phyloP scores from a whole-genome alignment of 2,888 invertebrate genomes.

The Noctua janthe region DNA sequence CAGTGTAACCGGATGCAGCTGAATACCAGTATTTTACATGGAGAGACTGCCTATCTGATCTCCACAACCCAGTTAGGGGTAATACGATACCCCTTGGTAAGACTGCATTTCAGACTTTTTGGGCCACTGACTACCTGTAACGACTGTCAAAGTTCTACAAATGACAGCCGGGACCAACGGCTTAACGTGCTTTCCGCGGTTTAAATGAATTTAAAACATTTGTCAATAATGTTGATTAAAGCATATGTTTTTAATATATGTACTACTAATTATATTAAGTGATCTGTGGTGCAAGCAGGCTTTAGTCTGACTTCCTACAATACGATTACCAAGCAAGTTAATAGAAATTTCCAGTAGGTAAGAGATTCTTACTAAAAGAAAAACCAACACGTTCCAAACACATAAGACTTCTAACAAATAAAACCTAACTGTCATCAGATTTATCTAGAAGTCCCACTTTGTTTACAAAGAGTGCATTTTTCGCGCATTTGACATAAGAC shows the following conservation, averaged over 20 bases:
- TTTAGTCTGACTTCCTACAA: neutral
- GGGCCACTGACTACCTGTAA: too few relatives aligned
- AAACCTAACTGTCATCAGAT: constrained; percentile 55
- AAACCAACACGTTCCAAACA: constrained; percentile 25
- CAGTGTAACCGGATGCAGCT: too few relatives aligned
- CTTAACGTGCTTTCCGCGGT: too few relatives aligned
- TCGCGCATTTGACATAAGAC: constrained; percentile 72
- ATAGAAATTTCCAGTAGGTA: neutral
- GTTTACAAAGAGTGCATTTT: constrained; percentile 66
- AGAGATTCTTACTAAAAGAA: neutral
- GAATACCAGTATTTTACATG: too few relatives aligned
- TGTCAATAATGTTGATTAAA: neutral
- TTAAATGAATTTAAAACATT: neutral
- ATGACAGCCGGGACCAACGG: too few relatives aligned
- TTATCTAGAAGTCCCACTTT: constrained; percentile 48
- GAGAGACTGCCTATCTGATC: too few relatives aligned
- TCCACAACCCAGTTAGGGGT: too few relatives aligned
- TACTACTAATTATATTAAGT: neutral
- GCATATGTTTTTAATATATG: neutral
- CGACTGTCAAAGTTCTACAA: too few relatives aligned
- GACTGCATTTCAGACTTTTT: too few relatives aligned
- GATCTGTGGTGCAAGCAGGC: neutral
- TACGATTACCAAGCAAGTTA: neutral
- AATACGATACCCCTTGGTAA: too few relatives aligned
- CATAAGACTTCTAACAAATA: neutral